These are phyloP conservation scores for Toxotes lorentzi DNA, from an alignment of 2,797 vertebrate species.

Conservation along the genomic window DNA sequence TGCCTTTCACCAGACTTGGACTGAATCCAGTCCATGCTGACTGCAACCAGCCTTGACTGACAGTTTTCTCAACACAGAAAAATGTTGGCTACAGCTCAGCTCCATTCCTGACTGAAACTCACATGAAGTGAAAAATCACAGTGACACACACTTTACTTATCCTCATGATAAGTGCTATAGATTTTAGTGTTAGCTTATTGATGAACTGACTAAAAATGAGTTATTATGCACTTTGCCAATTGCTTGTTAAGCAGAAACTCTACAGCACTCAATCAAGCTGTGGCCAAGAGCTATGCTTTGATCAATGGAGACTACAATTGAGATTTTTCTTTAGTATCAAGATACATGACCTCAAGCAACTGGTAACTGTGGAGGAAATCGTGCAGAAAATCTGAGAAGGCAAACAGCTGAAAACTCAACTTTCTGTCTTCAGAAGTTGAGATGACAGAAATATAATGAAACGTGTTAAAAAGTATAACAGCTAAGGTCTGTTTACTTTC, in stretches of 20 bases:
- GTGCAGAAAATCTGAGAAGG: slow-evolving; percentile 19
- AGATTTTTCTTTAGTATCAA: slow-evolving; percentile 50
- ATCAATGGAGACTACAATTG: slow-evolving; percentile 67
- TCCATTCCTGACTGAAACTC: slow-evolving; percentile 41
- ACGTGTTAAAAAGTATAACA: background rate
- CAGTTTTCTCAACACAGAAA: slow-evolving; percentile 46
- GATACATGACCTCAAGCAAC: slow-evolving; percentile 35
- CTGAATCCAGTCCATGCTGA: background rate
- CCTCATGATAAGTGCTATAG: slow-evolving; percentile 72
- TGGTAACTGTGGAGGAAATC: slow-evolving; percentile 41
- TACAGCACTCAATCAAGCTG: slow-evolving; percentile 67
- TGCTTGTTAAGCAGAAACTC: slow-evolving; percentile 76
- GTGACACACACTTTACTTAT: slow-evolving; percentile 68
- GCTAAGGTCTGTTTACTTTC: background rate
- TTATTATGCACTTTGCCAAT: slow-evolving; percentile 75
- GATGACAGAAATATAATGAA: slow-evolving; percentile 22
- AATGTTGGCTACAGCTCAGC: slow-evolving; percentile 31
- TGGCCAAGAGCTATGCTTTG: slow-evolving; percentile 56
- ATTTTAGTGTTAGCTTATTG: slow-evolving; percentile 78
- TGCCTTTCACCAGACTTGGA: slow-evolving; percentile 30
- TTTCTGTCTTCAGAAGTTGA: slow-evolving; percentile 10
- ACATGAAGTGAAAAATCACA: slow-evolving; percentile 58
- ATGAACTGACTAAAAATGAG: slow-evolving; percentile 77
- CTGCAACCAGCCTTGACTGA: slow-evolving; percentile 36
- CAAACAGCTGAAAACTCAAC: slow-evolving; percentile 22